Conservation (phyloP, 2,888 invertebrate genomes). For the Oscheius sp. region DNA sequence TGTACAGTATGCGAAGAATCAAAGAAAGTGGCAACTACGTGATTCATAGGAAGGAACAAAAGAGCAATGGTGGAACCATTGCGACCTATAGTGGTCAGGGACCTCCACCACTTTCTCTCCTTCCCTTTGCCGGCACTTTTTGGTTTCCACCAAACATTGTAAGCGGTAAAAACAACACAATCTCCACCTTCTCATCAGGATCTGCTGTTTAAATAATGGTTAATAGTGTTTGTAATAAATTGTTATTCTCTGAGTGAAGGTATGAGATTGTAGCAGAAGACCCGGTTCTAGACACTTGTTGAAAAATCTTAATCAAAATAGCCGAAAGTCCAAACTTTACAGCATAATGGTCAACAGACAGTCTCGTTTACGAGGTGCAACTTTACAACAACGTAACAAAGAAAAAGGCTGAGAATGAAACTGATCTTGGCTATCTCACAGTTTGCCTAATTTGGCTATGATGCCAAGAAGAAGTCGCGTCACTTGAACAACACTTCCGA, state of each 20-base stretch:
- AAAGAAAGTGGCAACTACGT: slow-evolving; percentile 22
- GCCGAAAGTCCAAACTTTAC: neutral
- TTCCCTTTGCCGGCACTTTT: slow-evolving; percentile 19
- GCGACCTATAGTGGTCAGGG: slow-evolving; percentile 18
- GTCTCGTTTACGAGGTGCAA: slow-evolving; percentile 1
- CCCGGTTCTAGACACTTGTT: neutral
- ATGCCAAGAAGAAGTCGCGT: no score
- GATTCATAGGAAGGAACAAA: slow-evolving; percentile 18
- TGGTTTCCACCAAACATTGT: slow-evolving; percentile 7
- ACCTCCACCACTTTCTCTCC: slow-evolving; percentile 18
- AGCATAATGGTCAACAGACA: neutral
- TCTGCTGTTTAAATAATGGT: slow-evolving; percentile 7
- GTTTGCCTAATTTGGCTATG: no score
- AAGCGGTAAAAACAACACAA: slow-evolving; percentile 9
- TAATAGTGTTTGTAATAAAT: no score
- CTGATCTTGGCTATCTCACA: neutral
- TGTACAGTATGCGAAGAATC: neutral
- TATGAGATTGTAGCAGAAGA: no score
- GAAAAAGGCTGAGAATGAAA: slow-evolving; percentile 1
- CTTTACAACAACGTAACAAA: neutral
- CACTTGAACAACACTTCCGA: no score
- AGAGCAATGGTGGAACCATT: slow-evolving; percentile 21
- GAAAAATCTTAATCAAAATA: neutral
- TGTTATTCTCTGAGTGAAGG: no score
- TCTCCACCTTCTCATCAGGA: slow-evolving; percentile 14